Base-by-base conservation (phyloP, 2,888 invertebrate species). In the Drosophila merina region DNA sequence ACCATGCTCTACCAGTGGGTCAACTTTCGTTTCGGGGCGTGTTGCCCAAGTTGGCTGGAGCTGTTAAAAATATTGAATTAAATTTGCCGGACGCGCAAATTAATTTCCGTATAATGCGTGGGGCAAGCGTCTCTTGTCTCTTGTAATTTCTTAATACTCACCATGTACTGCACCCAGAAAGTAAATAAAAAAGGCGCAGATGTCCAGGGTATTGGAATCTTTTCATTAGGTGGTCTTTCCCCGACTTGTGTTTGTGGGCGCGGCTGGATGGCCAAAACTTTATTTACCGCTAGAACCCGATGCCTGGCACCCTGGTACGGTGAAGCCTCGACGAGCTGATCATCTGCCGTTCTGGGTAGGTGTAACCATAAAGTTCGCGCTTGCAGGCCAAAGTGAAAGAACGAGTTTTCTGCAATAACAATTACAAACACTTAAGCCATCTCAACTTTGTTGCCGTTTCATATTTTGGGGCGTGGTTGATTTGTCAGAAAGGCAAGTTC, bases 321-420 rank as follows among this genome's bases (percentile, higher is more conserved):
- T n/a, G 33, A 55, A 28, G 62, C 42, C 10, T 10, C 48, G 82
- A 87, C 38, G 6, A 12, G 12, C 40, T 82, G 71, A 86, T 85
- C 88, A 76, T 76, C 74, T 52, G 67, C 57, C 51, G 55, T 42
- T 36, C 73, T 70, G 48, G 72, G 72, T 81, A 85, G 89, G 89
- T 88, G 89, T 89, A 80, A 52, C 88, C 89, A 84, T 82, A 79
- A 88, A 86, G 88, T 88, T 88, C 89, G 85, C 89, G 87, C 89
- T 87, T 77, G 78, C 74, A 76, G 77, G 73, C 78, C 66, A 60
- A 62, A 67, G 33, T 79, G 74, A 86, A 86, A 81, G 78, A 88
- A 88, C 87, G 49, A 68, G 88, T 86, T 83, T 72, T 20, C 44
- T 25, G 74, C 60, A 38, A 70, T 75, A 75, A 75, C 72, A 75